phyloP scores from a whole-genome alignment of 1,140 invertebrate species.

The Zaprionus capensis region DNA sequence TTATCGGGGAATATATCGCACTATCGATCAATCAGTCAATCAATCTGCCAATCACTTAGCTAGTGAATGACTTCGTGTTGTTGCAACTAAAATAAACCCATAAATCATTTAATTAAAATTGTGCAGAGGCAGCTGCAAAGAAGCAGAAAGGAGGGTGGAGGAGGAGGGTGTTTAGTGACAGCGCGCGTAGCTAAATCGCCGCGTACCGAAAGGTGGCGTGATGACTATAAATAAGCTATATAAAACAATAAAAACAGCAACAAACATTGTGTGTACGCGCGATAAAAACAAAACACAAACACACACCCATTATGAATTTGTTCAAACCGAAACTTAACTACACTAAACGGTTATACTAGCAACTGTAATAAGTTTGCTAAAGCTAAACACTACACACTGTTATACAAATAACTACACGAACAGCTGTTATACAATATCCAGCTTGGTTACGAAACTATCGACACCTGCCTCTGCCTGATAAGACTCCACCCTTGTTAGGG shows the following conservation, averaged over 20 bases:
- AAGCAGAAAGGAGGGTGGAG: not conserved
- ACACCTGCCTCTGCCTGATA: not conserved
- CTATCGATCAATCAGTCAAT: slow-evolving; percentile 26
- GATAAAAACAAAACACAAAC: slow-evolving; percentile 52
- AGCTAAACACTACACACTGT: not conserved
- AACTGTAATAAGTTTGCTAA: not conserved
- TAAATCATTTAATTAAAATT: slow-evolving; percentile 67
- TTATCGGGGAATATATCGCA: not conserved
- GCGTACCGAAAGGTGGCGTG: slow-evolving; percentile 67
- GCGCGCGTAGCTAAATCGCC: slow-evolving; percentile 12
- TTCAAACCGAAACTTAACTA: not conserved
- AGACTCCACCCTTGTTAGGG: not conserved
- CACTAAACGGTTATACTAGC: not conserved
- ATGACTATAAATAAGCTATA: slow-evolving; percentile 70
- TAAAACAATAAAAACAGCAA: slow-evolving; percentile 63
- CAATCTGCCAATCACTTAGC: slow-evolving; percentile 35
- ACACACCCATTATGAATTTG: not conserved
- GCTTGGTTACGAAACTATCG: not conserved
- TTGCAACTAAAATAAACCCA: slow-evolving; percentile 32
- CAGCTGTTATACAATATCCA: not conserved
- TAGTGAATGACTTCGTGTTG: slow-evolving; percentile 33
- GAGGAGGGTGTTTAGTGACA: not conserved
- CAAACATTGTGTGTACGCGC: slow-evolving; percentile 38
- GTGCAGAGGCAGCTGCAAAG: not conserved
- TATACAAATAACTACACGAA: not conserved